Evolutionary conservation across 2,888 invertebrate species (phyloP), one percentile per base, ranked within the genome.

Genomic region (Laspeyria flexula): DNA sequence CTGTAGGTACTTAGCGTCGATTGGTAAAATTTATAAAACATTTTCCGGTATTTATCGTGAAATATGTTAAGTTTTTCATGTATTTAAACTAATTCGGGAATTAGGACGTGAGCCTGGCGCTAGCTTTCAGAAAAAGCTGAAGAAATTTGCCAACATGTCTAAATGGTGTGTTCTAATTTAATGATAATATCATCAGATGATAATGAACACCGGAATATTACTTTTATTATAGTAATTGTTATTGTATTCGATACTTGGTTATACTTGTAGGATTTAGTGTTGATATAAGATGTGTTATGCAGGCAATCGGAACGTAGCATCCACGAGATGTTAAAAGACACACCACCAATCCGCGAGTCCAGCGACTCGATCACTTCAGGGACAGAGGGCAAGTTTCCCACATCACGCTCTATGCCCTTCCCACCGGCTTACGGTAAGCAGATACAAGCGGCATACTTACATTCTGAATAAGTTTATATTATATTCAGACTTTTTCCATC

Each of bases 301-400:
- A 93, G 91, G 92, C 91, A 88, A 74, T 92, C 89, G 21, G 96
- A 96, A 80, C 92, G 95, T 65, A 95, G 95, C 81, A 96, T 97
- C 79, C 96, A 97, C 82, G 96, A 97, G 91, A 96, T 96, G 96
- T 85, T 97, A 54, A 96, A 96, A 83, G 96, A 97, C 75, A 95
- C 96, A 35, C 96, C 96, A 40, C 94, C 96, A 29, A 93, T 96
- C 75, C 96, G 96, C 63, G 96, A 95, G 74, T 95, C 95, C 62
- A 95, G 94, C 69, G 95, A 94, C 76, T 95, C 96, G 27, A 95
- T 96, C 64, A 96, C 95, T 62, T 95, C 96, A 10, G 96, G 95
- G 53, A 95, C 95, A 7, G 95, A 96, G 72, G 94, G 95, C 21
- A 94, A 92, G 69, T 94, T 95, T 44, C 93, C 94, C 23, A 94